Conservation (phyloP, 2,797 vertebrate species). For the Galaxias olidus region DNA sequence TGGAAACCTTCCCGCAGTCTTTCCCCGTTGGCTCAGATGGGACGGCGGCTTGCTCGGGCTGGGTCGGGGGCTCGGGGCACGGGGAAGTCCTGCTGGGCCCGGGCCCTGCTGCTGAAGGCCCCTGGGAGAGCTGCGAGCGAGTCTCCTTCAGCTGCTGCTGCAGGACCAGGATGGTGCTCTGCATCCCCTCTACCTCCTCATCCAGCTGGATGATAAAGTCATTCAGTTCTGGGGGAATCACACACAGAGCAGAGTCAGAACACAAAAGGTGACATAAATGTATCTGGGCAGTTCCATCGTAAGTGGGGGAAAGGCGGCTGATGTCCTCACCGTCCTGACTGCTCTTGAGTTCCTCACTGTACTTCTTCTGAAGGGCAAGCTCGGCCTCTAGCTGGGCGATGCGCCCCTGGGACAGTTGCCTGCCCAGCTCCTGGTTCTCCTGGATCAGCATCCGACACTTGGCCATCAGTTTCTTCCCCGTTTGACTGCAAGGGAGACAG, state of each 20-base stretch:
- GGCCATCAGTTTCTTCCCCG: slow-evolving; percentile 99
- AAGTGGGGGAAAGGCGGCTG: background rate
- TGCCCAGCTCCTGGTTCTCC: slow-evolving; percentile 99
- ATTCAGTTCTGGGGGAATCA: slow-evolving; percentile 82
- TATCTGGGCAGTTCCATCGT: slow-evolving; percentile 47
- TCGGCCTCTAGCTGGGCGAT: slow-evolving; percentile 99
- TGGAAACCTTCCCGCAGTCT: slow-evolving; percentile 92
- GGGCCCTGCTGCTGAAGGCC: slow-evolving; percentile 64
- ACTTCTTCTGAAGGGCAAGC: slow-evolving; percentile 99
- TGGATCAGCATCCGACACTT: slow-evolving; percentile 99
- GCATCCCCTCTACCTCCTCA: slow-evolving; percentile 98
- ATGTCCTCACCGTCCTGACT: slow-evolving; percentile 94
- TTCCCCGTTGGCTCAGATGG: slow-evolving; percentile 80
- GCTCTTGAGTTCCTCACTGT: slow-evolving; percentile 99
- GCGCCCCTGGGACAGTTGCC: slow-evolving; percentile 98
- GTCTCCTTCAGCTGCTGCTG: slow-evolving; percentile 94
- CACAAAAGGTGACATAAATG: background rate
- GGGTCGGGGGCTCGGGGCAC: slow-evolving; percentile 65
- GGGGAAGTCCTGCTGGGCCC: slow-evolving; percentile 78
- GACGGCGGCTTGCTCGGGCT: slow-evolving; percentile 76
- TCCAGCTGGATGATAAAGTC: slow-evolving; percentile 98
- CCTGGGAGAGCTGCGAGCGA: slow-evolving; percentile 73
- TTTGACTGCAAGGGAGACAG: slow-evolving; percentile 99
- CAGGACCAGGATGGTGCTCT: slow-evolving; percentile 95
- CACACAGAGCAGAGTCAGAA: background rate